Percentiles rank a stretch among this genome's conserved stretches.
Conservation (phyloP, 2,113 vertebrate genomes). For the Labeo rohita region DNA sequence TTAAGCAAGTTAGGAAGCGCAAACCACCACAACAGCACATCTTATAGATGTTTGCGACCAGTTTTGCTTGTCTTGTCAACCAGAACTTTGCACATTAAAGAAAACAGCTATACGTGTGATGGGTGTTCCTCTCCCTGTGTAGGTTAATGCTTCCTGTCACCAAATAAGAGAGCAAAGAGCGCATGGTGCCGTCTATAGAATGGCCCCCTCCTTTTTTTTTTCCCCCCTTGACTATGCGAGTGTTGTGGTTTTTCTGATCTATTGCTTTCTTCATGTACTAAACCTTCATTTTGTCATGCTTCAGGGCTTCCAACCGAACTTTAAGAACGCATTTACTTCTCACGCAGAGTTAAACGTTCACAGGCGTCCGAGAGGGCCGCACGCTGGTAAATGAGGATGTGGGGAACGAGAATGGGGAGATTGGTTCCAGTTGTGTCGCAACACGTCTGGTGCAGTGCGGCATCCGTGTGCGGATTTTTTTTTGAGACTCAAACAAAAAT, state of each 20-base stretch:
- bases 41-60: neutral
- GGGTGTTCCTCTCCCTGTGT: slow-evolving; percentile 25
- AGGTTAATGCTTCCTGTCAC: slow-evolving; percentile 38
- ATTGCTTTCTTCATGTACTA: slow-evolving; percentile 6
- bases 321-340: slow-evolving; percentile 11
- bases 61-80: neutral
- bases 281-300: slow-evolving; percentile 21
- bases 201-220: slow-evolving; percentile 6
- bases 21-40: neutral
- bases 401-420: slow-evolving; percentile 13
- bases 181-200: neutral
- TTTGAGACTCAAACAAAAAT: neutral
- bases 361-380: slow-evolving; percentile 5
- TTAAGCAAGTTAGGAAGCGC: neutral
- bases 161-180: slow-evolving; percentile 23
- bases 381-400: slow-evolving; percentile 14
- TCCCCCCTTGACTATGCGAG: neutral
- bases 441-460: neutral
- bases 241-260: slow-evolving; percentile 39
- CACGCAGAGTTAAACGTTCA: slow-evolving; percentile 17
- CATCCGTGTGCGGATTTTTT: neutral
- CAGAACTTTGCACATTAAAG: neutral
- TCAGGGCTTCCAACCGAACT: slow-evolving; percentile 12
- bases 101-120: slow-evolving; percentile 31
- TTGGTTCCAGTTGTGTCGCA: slow-evolving; percentile 38